Evolutionary conservation across 2,797 vertebrate species (phyloP), one percentile per base, ranked within the genome.

Genomic region (Lepus oiostolus): DNA sequence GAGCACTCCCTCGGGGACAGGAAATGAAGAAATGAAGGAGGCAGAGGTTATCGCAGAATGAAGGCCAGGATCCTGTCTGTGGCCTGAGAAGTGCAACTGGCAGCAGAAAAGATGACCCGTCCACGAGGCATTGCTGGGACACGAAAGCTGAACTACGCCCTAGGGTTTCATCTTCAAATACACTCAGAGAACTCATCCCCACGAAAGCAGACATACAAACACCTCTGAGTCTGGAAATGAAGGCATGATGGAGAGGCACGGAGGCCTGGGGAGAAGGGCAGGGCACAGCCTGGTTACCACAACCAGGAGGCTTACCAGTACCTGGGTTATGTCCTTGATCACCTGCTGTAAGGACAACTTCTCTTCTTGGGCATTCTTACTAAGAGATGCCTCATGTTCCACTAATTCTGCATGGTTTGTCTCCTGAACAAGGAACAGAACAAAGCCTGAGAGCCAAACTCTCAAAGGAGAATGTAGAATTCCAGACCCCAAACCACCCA

Each of bases 321-420:
- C 98, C 97, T 98, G 97, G 42, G 96, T 98, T 97, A 98, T 98
- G 63, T 95, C 97, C 97, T 97, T 98, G 72, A 98, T 97, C 92
- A 98, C 81, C 74, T 97, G 98, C 63, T 97, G 98, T 87, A 98
- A 97, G 71, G 96, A 97, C 95, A 98, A 28, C 93, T 97, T 98
- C 85, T 98, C 98, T 81, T 98, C 97, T 88, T 95, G 97, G 70
- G 96, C 94, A 92, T 95, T 97, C 93, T 93, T 97, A 95, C 83
- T 97, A 80, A 98, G 91, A 16, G 97, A 98, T 67, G 96, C 95
- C 88, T 98, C 97, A 32, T 97, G 97, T 94, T 98, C 98, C 93
- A 96, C 95, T 85, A 97, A 92, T 80, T 98, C 97, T 89, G 97
- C 92, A 16, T 83, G 84, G 95, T 95, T 97, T 90, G 97, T 89